A percentile compares a stretch with the other conserved stretches of the same genome.
Conservation (phyloP, 2,888 invertebrate species). For the Axea sp. region DNA sequence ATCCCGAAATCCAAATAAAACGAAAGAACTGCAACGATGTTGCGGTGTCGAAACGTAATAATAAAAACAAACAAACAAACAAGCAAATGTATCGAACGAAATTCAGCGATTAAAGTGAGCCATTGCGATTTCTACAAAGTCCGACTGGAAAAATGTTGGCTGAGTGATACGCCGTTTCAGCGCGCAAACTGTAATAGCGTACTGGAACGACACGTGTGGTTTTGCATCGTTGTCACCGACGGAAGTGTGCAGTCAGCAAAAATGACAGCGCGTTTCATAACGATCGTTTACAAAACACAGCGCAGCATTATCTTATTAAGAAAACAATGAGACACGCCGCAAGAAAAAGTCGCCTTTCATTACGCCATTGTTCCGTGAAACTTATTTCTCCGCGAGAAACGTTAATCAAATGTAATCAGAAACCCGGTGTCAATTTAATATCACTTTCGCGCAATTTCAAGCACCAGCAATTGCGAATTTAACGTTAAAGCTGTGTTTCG, state of each 20-base stretch:
- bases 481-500: too few relatives aligned
- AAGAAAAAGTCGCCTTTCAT: slow-evolving; percentile 28
- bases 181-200: slow-evolving; percentile 3
- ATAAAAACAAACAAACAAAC: neutral
- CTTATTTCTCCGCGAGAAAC: slow-evolving; percentile 11
- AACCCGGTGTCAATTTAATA: too few relatives aligned
- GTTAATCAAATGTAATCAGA: slow-evolving; percentile 14
- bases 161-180: slow-evolving; percentile 38
- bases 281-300: slow-evolving; percentile 42
- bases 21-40: too few relatives aligned
- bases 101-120: too few relatives aligned
- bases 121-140: too few relatives aligned
- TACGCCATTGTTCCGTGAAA: slow-evolving; percentile 31
- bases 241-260: slow-evolving; percentile 52
- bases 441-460: too few relatives aligned
- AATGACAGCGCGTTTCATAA: slow-evolving; percentile 45
- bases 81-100: too few relatives aligned
- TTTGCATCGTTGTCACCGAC: slow-evolving; percentile 31
- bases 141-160: neutral
- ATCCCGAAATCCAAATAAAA: too few relatives aligned
- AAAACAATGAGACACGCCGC: slow-evolving; percentile 35
- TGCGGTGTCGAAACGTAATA: too few relatives aligned
- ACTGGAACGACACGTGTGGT: slow-evolving; percentile 16
- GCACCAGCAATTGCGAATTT: too few relatives aligned
- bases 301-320: slow-evolving; percentile 37